Evolutionary conservation across 2,797 vertebrate genomes (phyloP), one percentile per base, ranked within the genome.

Genomic region (Anomalospiza imberbis): DNA sequence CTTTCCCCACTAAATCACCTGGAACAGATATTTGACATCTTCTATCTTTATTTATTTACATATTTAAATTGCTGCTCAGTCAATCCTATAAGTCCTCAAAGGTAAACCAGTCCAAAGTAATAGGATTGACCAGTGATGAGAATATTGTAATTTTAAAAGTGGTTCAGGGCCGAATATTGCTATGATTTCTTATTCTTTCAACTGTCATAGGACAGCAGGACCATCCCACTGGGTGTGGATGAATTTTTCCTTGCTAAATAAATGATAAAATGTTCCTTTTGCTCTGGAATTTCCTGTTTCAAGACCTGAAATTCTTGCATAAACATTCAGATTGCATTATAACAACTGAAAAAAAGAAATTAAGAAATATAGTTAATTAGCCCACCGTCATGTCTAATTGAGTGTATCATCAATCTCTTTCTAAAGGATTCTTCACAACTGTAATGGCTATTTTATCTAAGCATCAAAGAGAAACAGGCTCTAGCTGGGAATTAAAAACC

Each of bases 141-240:
- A 26, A 63, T 18, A 14, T 0, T 79, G 32, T 16, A 24, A 45
- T 88, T 89, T 84, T 51, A 32, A 57, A 57, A 61, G 50, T 14
- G 24, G 20, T 4, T 36, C 44, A 47, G 31, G 31, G 26, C 20
- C 3, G 4, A 77, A 36, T 20, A 17, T 34, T 81, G 36, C 32
- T 58, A 14, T 10, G 21, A 60, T 88, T 85, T 83, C 36, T 42
- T 57, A 50, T 57, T 38, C 24, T 76, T 84, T 75, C 22, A 54
- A n/a, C 11, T 73, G 70, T 38, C 24, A 50, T 0, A 4, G 29
- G 63, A 34, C 1, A 15, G 31, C n/a, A 66, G 13, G 15, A 29
- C 31, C 32, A 85, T 18, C 36, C 24, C 0, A 0, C 60, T 63
- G n/a, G 60, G 26, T 0, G 0, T 20, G 19, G 26, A 76, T 3